These are phyloP conservation scores for Barbus barbus DNA, from an alignment of 2,113 vertebrate genomes.

Conservation along the genomic window DNA sequence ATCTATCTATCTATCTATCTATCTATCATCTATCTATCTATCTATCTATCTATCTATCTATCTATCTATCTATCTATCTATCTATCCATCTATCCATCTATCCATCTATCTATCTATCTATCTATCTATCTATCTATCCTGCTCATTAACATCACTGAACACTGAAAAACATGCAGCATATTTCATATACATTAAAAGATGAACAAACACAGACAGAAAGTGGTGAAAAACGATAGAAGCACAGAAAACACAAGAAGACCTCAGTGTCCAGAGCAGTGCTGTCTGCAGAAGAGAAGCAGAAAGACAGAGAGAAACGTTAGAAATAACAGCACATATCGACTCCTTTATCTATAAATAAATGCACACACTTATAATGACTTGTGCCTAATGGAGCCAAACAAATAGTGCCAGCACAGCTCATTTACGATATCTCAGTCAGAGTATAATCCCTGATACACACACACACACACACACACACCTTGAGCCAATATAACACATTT, in stretches of 20 bases:
- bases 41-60: not conserved
- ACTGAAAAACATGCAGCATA: not conserved
- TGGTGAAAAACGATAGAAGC: constrained; percentile 14
- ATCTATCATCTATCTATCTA: not conserved
- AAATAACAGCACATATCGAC: constrained; percentile 25
- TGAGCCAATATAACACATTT: not conserved
- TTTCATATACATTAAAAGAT: constrained; percentile 33
- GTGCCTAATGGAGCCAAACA: constrained; percentile 41
- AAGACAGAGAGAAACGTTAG: constrained; percentile 69
- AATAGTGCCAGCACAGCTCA: constrained; percentile 25
- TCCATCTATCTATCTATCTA: not conserved
- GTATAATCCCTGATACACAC: constrained; percentile 19
- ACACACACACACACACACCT: not conserved
- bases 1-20: not conserved
- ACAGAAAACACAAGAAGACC: constrained; percentile 81
- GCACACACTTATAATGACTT: constrained; percentile 47
- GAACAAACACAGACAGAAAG: constrained; percentile 50
- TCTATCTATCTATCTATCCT: not conserved
- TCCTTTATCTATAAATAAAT: constrained; percentile 48
- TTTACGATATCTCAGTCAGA: constrained; percentile 11
- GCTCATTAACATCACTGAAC: too few relatives aligned
- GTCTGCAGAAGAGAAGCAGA: constrained; percentile 83
- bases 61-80: not conserved
- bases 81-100: not conserved
- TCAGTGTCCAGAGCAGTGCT: constrained; percentile 94